These are phyloP conservation scores for Elymnias hypermnestra DNA, from an alignment of 1,140 invertebrate genomes.

Conservation along the genomic window DNA sequence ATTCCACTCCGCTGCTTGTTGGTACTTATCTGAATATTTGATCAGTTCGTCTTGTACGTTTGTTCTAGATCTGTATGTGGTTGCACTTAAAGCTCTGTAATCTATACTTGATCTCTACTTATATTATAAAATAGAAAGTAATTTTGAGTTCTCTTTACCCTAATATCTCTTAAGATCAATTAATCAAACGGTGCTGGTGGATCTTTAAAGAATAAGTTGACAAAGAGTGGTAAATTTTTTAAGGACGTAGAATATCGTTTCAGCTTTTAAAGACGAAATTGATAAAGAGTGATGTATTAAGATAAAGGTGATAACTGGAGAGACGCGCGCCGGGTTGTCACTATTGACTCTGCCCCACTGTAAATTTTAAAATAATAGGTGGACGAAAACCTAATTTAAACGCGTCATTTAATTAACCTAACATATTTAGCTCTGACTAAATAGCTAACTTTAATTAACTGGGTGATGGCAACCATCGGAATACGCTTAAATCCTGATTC, in stretches of 20 bases:
- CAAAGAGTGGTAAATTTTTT: too few species aligned
- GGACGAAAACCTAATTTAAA: conserved; percentile 9
- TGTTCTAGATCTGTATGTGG: neutral
- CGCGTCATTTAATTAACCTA: conserved; percentile 10
- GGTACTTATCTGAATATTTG: conserved; percentile 7
- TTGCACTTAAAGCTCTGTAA: neutral
- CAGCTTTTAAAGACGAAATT: too few species aligned
- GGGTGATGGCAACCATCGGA: conserved; percentile 21
- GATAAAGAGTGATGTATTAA: too few species aligned
- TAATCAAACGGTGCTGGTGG: too few species aligned
- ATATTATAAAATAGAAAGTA: neutral
- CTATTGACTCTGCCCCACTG: conserved; percentile 15
- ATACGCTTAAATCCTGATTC: conserved; percentile 34
- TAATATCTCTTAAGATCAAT: too few species aligned
- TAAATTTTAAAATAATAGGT: neutral
- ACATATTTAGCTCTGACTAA: conserved; percentile 21
- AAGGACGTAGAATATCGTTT: too few species aligned
- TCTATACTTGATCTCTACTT: neutral
- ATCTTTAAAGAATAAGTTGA: too few species aligned
- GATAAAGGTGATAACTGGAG: neutral
- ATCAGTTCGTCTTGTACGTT: neutral
- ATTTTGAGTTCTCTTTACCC: too few species aligned
- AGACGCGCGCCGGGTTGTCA: too few species aligned
- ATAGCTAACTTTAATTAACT: conserved; percentile 39
- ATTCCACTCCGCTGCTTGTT: conserved; percentile 1